Conservation (phyloP, 1,140 invertebrate species). For the Augochlora pura region DNA sequence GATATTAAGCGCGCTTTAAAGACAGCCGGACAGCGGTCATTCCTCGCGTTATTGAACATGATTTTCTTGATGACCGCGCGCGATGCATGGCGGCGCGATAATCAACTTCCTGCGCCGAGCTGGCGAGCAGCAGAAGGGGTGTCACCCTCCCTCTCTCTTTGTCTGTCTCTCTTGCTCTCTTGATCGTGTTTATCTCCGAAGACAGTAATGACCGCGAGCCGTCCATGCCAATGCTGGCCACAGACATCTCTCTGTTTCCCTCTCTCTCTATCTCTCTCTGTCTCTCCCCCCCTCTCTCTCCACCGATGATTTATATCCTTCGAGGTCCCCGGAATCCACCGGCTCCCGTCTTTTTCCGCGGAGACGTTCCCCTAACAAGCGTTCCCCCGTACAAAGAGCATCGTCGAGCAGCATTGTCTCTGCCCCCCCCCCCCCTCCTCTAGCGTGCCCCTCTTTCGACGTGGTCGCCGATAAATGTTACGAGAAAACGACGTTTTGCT, state of each 20-base stretch:
- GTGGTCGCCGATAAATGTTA: background rate
- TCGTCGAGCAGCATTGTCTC: constrained; percentile 9
- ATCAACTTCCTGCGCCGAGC: constrained; percentile 41
- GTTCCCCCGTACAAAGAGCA: constrained; percentile 33
- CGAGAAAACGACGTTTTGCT: background rate
- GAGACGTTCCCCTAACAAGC: background rate
- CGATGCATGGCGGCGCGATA: constrained; percentile 38
- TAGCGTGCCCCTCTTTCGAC: background rate
- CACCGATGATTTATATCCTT: constrained; percentile 35
- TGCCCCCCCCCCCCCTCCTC: background rate
- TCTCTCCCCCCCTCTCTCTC: no score
- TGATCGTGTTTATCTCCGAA: constrained; percentile 37
- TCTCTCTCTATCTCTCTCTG: no score
- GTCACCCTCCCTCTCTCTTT: background rate
- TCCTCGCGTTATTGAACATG: constrained; percentile 31
- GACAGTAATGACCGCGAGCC: constrained; percentile 24
- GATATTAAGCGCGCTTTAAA: constrained; percentile 21
- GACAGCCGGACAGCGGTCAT: background rate
- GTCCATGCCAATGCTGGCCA: constrained; percentile 9
- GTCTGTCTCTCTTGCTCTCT: no score
- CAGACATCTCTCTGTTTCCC: no score
- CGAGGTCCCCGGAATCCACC: constrained; percentile 3
- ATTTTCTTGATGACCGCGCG: constrained; percentile 30
- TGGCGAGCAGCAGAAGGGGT: constrained; percentile 6
- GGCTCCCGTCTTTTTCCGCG: constrained; percentile 17